Conservation (phyloP, 2,797 vertebrate species). For the Lepilemur septentrionalis region DNA sequence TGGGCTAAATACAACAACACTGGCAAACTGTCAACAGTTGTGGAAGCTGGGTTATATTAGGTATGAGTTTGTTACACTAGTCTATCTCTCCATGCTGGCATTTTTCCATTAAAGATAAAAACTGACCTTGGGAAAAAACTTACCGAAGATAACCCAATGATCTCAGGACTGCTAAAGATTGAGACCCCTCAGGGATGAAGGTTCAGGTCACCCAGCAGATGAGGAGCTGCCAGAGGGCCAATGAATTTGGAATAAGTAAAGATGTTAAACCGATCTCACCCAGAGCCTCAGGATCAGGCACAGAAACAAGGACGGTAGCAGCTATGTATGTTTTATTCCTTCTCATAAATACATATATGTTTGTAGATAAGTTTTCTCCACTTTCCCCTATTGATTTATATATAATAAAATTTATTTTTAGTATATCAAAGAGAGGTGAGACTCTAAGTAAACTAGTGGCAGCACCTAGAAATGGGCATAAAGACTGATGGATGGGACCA, state of each 20-base stretch:
- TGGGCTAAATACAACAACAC: background rate
- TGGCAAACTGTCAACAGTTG: background rate
- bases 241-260: background rate
- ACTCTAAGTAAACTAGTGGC: background rate
- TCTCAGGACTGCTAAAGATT: background rate
- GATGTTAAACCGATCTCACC: background rate
- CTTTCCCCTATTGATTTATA: background rate
- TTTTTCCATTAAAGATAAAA: background rate
- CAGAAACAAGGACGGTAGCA: background rate
- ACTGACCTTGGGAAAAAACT: background rate
- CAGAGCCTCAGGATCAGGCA: background rate
- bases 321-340: background rate
- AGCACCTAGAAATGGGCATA: background rate
- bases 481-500: background rate
- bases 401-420: background rate
- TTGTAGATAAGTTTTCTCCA: background rate
- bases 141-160: background rate
- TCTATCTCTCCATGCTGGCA: background rate
- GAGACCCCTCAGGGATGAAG: background rate
- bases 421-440: no score
- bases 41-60: background rate
- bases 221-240: background rate
- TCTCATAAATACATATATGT: background rate
- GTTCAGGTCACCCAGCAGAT: background rate
- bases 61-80: background rate